Evolutionary conservation across 2,113 vertebrate species (phyloP).

Genomic region (Pachycephala philippinensis): DNA sequence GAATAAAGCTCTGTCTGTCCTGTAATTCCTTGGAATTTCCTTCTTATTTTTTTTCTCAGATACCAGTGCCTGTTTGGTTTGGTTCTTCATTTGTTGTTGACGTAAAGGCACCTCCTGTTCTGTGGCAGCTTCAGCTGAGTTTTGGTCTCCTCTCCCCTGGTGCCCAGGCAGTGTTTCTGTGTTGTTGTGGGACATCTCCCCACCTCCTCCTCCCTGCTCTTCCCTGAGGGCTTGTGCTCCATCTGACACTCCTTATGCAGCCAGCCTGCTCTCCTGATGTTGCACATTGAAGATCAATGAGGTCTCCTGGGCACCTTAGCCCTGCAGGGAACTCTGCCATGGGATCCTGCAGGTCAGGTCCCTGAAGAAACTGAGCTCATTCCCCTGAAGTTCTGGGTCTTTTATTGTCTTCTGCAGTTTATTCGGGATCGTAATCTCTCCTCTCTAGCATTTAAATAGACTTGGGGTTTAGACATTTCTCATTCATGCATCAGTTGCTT

Average conservation of each 20-base stretch:
- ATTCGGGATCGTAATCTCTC: not conserved
- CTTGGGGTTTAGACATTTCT: not conserved
- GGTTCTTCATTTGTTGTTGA: not conserved
- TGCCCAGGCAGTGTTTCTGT: not conserved
- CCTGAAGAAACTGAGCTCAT: not conserved
- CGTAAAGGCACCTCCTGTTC: not conserved
- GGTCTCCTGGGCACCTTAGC: not conserved
- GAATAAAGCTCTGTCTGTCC: not conserved
- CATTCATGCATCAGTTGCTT: not conserved
- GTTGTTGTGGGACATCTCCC: not conserved
- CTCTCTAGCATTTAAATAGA: not conserved
- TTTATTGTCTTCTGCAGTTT: not conserved
- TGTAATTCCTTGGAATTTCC: not conserved
- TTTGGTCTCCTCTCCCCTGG: not conserved
- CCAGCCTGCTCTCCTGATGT: not conserved
- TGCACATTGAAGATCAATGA: fast-evolving
- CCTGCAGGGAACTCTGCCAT: not conserved
- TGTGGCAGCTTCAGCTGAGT: not conserved
- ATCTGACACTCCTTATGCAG: not conserved
- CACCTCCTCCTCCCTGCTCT: fast-evolving
- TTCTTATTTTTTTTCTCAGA: not conserved
- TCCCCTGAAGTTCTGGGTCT: not conserved
- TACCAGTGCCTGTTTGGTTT: not conserved
- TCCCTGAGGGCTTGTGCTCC: not conserved
- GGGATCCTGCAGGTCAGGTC: not conserved